These are phyloP conservation scores for Chorisops tibialis DNA, from an alignment of 2,888 invertebrate species.

Conservation along the genomic window DNA sequence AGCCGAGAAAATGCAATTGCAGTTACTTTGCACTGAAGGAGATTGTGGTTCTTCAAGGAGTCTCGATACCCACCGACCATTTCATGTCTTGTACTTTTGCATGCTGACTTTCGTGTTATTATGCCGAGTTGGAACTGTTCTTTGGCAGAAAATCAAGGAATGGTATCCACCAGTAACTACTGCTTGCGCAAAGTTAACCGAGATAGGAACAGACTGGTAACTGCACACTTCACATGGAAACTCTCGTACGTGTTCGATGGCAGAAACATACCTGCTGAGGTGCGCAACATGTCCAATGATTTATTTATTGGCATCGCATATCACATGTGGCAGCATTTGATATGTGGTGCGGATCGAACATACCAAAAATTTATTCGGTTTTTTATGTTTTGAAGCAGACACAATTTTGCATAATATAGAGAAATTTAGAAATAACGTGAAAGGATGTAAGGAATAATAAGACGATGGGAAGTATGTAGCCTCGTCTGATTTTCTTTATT, in stretches of 20 bases:
- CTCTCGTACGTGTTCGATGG: not conserved
- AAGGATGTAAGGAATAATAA: too few relatives aligned
- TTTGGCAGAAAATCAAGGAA: not conserved
- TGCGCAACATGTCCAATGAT: conserved; percentile 1
- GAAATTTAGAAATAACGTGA: too few relatives aligned
- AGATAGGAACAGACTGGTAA: not conserved
- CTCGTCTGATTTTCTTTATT: too few relatives aligned
- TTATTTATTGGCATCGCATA: not conserved
- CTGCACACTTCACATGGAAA: not conserved
- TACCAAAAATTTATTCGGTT: too few relatives aligned
- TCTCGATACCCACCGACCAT: too few relatives aligned
- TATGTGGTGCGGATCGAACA: conserved; percentile 30
- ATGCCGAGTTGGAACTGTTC: not conserved
- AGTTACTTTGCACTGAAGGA: conserved; percentile 10
- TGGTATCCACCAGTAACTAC: not conserved
- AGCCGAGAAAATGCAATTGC: conserved; percentile 1
- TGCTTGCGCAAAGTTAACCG: not conserved
- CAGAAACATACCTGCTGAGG: not conserved
- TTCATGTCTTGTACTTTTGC: not conserved
- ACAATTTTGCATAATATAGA: too few relatives aligned
- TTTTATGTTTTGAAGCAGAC: too few relatives aligned
- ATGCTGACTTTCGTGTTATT: conserved; percentile 7
- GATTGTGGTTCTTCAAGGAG: not conserved
- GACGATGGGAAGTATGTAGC: too few relatives aligned
- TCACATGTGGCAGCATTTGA: conserved; percentile 25